Percentiles rank a stretch among this genome's conserved stretches.
phyloP scores from a whole-genome alignment of 2,888 invertebrate genomes.

The Harpalus rubripes region DNA sequence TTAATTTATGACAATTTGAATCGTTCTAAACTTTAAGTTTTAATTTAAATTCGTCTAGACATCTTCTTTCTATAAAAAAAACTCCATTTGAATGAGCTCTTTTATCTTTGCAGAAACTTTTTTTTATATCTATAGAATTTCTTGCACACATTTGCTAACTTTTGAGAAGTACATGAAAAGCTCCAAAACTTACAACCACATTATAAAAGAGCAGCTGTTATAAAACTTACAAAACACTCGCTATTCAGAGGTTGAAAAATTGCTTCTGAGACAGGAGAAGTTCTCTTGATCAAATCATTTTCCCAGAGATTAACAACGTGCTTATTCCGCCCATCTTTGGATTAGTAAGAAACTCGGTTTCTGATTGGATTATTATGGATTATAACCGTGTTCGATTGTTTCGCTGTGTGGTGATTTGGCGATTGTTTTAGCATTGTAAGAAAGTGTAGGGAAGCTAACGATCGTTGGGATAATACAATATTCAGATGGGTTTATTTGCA shows the following conservation, averaged over 20 bases:
- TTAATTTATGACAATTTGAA: background rate
- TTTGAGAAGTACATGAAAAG: slow-evolving; percentile 18
- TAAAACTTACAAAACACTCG: slow-evolving; percentile 35
- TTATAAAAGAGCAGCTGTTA: slow-evolving; percentile 29
- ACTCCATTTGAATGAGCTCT: background rate
- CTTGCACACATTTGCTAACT: background rate
- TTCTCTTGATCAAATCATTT: slow-evolving; percentile 16
- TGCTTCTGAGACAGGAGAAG: background rate
- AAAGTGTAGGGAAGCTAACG: slow-evolving; percentile 14
- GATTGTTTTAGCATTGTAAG: slow-evolving; percentile 30
- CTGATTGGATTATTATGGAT: slow-evolving; percentile 44
- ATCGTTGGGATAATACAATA: slow-evolving; percentile 24
- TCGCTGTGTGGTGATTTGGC: slow-evolving; percentile 19
- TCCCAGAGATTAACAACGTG: slow-evolving; percentile 20
- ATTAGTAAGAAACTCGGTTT: slow-evolving; percentile 24
- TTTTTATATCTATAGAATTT: slow-evolving; percentile 25
- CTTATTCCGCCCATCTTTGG: slow-evolving; percentile 1
- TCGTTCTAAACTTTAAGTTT: background rate
- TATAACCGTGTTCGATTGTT: slow-evolving; percentile 46
- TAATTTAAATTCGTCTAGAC: background rate
- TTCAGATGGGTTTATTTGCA: slow-evolving; percentile 23
- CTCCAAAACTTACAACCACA: slow-evolving; percentile 14
- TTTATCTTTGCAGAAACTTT: background rate
- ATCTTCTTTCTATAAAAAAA: background rate
- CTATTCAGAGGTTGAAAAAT: slow-evolving; percentile 17